Evolutionary conservation across 2,797 vertebrate species (phyloP).

Genomic region (Macrochelys suwanniensis): DNA sequence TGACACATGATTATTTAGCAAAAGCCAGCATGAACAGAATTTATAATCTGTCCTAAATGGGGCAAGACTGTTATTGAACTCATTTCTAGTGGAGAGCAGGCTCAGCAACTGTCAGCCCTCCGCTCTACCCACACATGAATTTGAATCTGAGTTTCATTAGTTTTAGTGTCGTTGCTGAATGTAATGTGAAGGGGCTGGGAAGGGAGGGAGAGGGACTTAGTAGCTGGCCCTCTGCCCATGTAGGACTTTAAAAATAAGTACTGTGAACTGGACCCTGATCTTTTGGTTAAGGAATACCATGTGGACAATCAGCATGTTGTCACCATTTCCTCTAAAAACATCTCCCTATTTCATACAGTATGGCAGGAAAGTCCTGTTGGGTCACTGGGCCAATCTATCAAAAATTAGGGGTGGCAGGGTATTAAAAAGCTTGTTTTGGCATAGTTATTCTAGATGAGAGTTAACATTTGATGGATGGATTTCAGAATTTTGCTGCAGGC

Average conservation of each 20-base stretch:
- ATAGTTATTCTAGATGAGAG: not conserved
- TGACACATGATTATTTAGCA: not conserved
- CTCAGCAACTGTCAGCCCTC: not conserved
- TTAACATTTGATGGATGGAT: not conserved
- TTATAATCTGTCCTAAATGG: fast-evolving
- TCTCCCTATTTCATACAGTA: not conserved
- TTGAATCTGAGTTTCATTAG: not conserved
- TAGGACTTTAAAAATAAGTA: not conserved
- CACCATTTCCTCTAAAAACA: not conserved
- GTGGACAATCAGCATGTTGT: not conserved
- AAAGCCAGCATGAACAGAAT: not conserved
- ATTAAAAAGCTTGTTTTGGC: not conserved
- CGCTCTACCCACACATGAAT: constrained; percentile 22
- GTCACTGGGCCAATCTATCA: not conserved
- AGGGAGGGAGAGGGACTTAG: not conserved
- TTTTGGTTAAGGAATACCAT: not conserved
- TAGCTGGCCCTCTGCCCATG: not conserved
- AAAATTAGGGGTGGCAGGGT: not conserved
- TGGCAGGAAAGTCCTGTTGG: not conserved
- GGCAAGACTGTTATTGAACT: not conserved
- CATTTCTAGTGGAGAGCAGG: not conserved
- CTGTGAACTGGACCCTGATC: not conserved
- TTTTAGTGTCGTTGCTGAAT: not conserved
- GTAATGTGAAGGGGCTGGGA: not conserved
- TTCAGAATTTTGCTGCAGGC: not conserved